Percentiles rank a stretch among this genome's conserved stretches.
Conservation (phyloP, 2,113 vertebrate species). For the Psittacula cyanocephala region DNA sequence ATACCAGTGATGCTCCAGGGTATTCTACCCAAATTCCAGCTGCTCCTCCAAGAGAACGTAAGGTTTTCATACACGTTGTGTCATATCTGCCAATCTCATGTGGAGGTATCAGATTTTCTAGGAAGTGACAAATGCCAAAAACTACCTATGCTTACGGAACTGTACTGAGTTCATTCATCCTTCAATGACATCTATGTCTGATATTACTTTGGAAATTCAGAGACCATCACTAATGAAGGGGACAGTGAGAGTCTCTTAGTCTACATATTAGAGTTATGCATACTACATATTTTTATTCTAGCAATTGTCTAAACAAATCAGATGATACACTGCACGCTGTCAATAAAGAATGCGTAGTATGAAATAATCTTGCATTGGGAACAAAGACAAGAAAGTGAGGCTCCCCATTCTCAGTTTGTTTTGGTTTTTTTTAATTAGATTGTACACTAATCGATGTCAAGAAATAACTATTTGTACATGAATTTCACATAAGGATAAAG, state of each 20-base stretch:
- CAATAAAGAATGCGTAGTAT: background rate
- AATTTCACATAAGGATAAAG: background rate
- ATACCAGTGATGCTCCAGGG: background rate
- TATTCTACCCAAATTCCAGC: background rate
- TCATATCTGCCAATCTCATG: background rate
- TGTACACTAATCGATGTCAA: background rate
- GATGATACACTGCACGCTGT: background rate
- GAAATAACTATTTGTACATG: background rate
- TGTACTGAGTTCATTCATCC: background rate
- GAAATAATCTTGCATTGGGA: background rate
- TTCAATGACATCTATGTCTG: background rate
- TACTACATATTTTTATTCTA: background rate
- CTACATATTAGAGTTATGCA: background rate
- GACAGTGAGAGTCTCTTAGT: background rate
- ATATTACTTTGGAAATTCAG: background rate
- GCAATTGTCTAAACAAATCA: background rate
- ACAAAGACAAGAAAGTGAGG: background rate
- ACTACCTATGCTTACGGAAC: background rate
- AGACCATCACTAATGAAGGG: background rate
- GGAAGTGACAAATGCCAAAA: background rate
- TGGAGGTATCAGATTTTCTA: background rate
- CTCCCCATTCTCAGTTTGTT: background rate
- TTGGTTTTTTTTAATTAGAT: background rate
- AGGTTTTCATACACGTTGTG: background rate
- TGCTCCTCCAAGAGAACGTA: background rate